Percentiles rank a stretch among this genome's conserved stretches.
phyloP scores from a whole-genome alignment of 1,140 invertebrate species.

The Cydia splendana region DNA sequence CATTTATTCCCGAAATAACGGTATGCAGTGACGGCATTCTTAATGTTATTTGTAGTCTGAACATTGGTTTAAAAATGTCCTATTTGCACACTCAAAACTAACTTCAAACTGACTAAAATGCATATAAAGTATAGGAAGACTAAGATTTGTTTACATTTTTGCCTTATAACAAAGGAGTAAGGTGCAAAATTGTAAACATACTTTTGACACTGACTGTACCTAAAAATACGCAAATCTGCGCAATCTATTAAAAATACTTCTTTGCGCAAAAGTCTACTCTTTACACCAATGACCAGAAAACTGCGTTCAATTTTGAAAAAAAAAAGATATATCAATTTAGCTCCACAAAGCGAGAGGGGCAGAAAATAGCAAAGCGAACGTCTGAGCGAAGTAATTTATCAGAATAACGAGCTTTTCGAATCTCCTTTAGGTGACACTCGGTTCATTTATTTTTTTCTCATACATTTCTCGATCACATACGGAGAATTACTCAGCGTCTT shows the following conservation, averaged over 20 bases:
- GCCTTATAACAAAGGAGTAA: too few relatives aligned
- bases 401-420: conserved; percentile 74
- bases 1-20: conserved; percentile 24
- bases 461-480: conserved; percentile 72
- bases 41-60: neutral
- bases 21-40: neutral
- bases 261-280: conserved; percentile 2
- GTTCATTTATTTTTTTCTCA: conserved; percentile 76
- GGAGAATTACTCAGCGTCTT: conserved; percentile 61
- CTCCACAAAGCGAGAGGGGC: conserved; percentile 26
- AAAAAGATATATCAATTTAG: conserved; percentile 31
- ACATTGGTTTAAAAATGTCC: neutral
- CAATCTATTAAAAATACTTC: neutral
- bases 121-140: neutral
- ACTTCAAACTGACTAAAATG: neutral
- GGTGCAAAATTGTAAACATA: too few relatives aligned
- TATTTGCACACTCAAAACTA: neutral
- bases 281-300: conserved; percentile 12
- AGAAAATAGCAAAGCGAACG: conserved; percentile 30
- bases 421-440: conserved; percentile 70
- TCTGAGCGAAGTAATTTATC: conserved; percentile 65
- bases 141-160: too few relatives aligned
- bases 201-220: too few relatives aligned
- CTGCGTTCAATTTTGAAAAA: conserved; percentile 12
- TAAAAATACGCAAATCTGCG: too few relatives aligned